Evolutionary conservation across 2,888 invertebrate genomes (phyloP), one percentile per base, ranked within the genome.

Genomic region (Stenodema calcarata): DNA sequence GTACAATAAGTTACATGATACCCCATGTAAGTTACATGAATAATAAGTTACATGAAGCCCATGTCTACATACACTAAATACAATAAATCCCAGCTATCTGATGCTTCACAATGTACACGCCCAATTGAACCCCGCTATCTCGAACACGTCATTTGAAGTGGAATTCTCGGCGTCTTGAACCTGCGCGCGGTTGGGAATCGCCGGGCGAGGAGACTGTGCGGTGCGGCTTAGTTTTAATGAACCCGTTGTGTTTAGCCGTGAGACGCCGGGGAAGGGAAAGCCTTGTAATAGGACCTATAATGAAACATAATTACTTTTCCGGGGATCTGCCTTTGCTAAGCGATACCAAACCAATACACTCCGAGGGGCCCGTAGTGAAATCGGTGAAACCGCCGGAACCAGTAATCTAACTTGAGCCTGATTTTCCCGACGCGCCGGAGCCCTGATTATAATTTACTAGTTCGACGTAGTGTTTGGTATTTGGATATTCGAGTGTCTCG

Each of bases 291-390:
- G 78, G 44, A 47, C 78, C 47, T 78, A 44, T 78, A 27, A 78
- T 78, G 78, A 78, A 78, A 47, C 78, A 44, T 78, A 78, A 78
- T 78, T 78, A 78, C 78, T 41, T 78, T 78, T 78, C 78, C 78
- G 41, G 73, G 73, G 73, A 30, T 73, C 30, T 73, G 73, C 30
- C 73, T 35, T 73, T n/a, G 73, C 73, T 41, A 41, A 41, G 30
- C 73, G 73, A 73, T 73, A 41, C 73, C n/a, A 16, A 73, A 35
- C 73, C 41, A 18, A 73, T 73, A 73, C 73, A 3, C 30, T 7
- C 12, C 14, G 73, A 35, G 28, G 18, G 12, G 23, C 18, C 62
- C 73, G 35, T 73, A 35, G 73, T 41, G 35, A 73, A 73, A 73
- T 73, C 73, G 2, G 35, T 28, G 35, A 73, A 35, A 11, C 35